Evolutionary conservation across 2,888 invertebrate genomes (phyloP), one percentile per base, ranked within the genome.

Genomic region (Drosophila pullipes): DNA sequence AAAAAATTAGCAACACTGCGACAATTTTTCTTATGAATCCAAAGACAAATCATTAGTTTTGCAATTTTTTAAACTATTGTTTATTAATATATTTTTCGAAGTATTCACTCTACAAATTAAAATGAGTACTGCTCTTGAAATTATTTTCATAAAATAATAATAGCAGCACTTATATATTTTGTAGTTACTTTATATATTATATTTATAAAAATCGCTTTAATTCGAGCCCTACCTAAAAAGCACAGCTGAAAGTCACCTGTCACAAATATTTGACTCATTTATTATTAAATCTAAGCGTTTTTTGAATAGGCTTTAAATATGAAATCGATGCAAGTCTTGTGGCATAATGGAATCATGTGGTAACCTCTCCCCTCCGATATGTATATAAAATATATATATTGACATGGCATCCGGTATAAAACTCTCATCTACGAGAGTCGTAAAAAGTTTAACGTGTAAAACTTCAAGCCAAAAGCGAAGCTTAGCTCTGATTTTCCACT

Each of bases 381-480:
- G 10, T 16, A 35, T 35, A 35, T 25, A 16, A 10, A 28, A 31
- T 41, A 52, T 49, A 13, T 47, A 47, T 47, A 25, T 66, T 53
- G 47, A 50, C 11, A n/a, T 37, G 37, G 37, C 55, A 57, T 39
- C 37, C 41, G 39, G 39, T 13, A 49, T 49, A 35, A 78, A 78
- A 81, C 53, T 69, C 75, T 57, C 83, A 67, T 80, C 88, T 81
- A 81, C 69, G 69, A 61, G 74, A 70, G 83, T 88, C 85, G 81
- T 85, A 88, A 85, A 89, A 89, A 90, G 88, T 82, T 85, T 82
- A 87, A 80, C 78, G 88, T 87, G 71, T 68, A 78, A 87, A 88
- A 76, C 80, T 69, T 52, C 50, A 54, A 76, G 64, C 61, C 52
- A 67, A 70, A 28, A 31, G 47, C 57, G 54, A 89, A 74, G 47